phyloP scores from a whole-genome alignment of 2,888 invertebrate species.

The Barypeithes pellucidus region DNA sequence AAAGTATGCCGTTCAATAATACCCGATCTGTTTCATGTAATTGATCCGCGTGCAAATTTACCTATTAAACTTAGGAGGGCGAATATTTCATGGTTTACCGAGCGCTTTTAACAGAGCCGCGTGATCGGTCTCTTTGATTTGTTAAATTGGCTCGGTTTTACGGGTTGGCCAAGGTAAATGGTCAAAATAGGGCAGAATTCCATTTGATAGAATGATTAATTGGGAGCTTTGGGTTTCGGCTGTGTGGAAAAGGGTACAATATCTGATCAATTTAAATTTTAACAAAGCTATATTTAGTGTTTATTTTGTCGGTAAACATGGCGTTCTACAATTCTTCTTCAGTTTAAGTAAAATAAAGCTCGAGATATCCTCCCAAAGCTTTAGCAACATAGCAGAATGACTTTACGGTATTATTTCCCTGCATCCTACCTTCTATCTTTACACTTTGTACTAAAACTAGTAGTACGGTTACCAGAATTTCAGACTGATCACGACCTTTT shows the following conservation, averaged over 20 bases:
- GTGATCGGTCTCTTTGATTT: conserved; percentile 49
- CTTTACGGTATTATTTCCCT: too few relatives aligned
- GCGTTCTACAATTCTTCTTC: too few relatives aligned
- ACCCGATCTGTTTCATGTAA: conserved; percentile 39
- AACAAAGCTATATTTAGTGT: too few relatives aligned
- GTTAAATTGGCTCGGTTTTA: conserved; percentile 52
- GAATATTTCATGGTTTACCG: conserved; percentile 50
- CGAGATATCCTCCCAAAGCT: too few relatives aligned
- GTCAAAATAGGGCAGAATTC: conserved; percentile 28
- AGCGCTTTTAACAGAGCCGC: conserved; percentile 44
- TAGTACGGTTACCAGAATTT: too few relatives aligned
- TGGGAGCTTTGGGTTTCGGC: neutral
- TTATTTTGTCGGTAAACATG: too few relatives aligned
- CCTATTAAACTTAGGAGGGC: conserved; percentile 39
- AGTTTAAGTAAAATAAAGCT: too few relatives aligned
- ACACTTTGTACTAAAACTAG: too few relatives aligned
- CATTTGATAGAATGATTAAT: conserved; percentile 7
- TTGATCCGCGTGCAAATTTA: conserved; percentile 51
- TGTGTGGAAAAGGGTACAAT: neutral
- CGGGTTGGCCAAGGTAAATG: conserved; percentile 50
- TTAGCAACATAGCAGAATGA: too few relatives aligned
- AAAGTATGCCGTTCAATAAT: conserved; percentile 41
- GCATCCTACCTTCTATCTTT: too few relatives aligned
- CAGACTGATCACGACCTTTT: too few relatives aligned
- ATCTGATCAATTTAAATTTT: neutral